Conservation (phyloP, 1,140 invertebrate genomes). For the Apis dorsata region DNA sequence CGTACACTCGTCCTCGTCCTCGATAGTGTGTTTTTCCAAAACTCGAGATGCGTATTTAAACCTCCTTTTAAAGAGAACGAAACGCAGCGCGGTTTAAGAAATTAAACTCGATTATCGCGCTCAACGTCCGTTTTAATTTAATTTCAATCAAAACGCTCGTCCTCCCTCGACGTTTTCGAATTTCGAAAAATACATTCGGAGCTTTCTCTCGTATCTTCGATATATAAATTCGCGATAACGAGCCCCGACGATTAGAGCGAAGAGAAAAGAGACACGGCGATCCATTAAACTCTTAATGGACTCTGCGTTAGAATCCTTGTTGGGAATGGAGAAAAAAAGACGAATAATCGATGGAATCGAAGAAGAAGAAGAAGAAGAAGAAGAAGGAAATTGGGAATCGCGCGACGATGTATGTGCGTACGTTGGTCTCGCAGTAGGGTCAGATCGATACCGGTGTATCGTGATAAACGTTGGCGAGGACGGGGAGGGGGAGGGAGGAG, state of each 20-base stretch:
- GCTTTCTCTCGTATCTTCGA: not conserved
- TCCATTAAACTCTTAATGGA: slow-evolving; percentile 50
- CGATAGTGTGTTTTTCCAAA: not conserved
- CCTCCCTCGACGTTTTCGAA: too few relatives aligned
- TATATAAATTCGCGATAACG: not conserved
- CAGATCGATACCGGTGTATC: slow-evolving; percentile 13
- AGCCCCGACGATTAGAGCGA: too few relatives aligned
- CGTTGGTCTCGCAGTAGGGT: not conserved
- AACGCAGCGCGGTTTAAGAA: too few relatives aligned
- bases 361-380: too few relatives aligned
- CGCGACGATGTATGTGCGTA: not conserved
- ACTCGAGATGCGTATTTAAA: not conserved
- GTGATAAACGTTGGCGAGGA: not conserved
- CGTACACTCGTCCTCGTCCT: not conserved
- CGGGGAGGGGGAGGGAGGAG: not conserved
- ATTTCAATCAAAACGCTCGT: too few relatives aligned
- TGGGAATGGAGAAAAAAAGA: too few relatives aligned
- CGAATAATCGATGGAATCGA: too few relatives aligned
- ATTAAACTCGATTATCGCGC: too few relatives aligned
- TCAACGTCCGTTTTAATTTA: too few relatives aligned
- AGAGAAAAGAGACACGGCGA: not conserved
- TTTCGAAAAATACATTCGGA: not conserved
- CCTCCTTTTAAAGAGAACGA: not conserved
- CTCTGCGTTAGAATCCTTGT: not conserved
- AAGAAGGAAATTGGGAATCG: not conserved